phyloP scores from a whole-genome alignment of 1,140 invertebrate species.

The Rhagoletis zephyria region DNA sequence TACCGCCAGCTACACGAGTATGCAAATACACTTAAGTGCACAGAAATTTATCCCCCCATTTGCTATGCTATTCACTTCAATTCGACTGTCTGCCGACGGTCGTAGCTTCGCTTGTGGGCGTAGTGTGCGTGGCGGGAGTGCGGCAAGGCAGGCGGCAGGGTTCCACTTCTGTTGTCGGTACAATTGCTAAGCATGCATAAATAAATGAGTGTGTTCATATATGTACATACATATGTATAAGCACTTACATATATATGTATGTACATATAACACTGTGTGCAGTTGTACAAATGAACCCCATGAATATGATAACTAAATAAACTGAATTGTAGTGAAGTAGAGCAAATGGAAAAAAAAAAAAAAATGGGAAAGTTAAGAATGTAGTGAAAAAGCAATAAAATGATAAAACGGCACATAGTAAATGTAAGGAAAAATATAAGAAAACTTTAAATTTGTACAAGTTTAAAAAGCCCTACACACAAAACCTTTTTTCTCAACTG shows the following conservation, averaged over 20 bases:
- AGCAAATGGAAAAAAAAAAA: not conserved
- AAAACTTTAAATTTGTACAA: too few relatives aligned
- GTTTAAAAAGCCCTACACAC: too few relatives aligned
- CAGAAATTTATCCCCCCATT: conserved; percentile 43
- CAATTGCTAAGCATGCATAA: conserved; percentile 49
- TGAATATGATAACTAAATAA: conserved; percentile 42
- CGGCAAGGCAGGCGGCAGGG: not conserved
- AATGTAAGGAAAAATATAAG: too few relatives aligned
- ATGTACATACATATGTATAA: not conserved
- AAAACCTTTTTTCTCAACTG: too few relatives aligned
- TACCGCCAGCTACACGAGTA: not conserved
- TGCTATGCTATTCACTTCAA: not conserved
- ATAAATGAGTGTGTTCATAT: conserved; percentile 13
- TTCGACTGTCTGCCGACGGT: conserved; percentile 30
- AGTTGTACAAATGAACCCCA: conserved; percentile 11
- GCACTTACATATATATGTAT: not conserved
- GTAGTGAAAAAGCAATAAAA: not conserved
- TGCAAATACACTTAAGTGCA: conserved; percentile 27
- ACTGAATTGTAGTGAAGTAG: conserved; percentile 4
- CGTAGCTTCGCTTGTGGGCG: conserved; percentile 15
- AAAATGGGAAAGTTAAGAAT: not conserved
- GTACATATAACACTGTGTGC: not conserved
- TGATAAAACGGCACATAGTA: not conserved
- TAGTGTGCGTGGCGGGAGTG: not conserved
- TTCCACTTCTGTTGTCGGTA: conserved; percentile 12